A percentile compares a stretch with the other conserved stretches of the same genome.
Evolutionary conservation across 2,888 invertebrate species (phyloP).

Genomic region (Hypercompe scribonia): DNA sequence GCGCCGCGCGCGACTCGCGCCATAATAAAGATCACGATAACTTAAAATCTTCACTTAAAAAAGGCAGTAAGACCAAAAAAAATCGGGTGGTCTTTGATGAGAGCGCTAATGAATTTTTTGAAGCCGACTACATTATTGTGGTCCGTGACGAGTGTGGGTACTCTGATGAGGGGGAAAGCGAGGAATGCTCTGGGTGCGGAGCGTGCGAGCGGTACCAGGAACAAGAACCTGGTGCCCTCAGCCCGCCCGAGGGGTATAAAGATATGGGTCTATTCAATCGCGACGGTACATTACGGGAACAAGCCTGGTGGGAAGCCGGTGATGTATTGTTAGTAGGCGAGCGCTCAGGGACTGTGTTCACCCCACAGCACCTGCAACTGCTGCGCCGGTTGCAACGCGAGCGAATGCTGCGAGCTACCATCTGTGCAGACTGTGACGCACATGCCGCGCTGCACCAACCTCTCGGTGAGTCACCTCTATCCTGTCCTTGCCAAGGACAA

Average conservation of each 20-base stretch:
- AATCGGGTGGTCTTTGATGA: conserved; percentile 96
- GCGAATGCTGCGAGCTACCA: conserved; percentile 85
- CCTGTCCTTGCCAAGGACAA: conserved; percentile 70
- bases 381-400: conserved; percentile 88
- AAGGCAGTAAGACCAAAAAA: conserved; percentile 90
- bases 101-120: conserved; percentile 95
- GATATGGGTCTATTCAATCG: conserved; percentile 91
- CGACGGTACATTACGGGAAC: conserved; percentile 85
- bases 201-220: conserved; percentile 88
- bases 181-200: conserved; percentile 88
- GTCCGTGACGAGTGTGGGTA: conserved; percentile 94
- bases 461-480: conserved; percentile 77
- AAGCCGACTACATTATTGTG: conserved; percentile 96
- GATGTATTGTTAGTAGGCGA: conserved; percentile 87
- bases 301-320: conserved; percentile 86
- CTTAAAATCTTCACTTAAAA: conserved; percentile 92
- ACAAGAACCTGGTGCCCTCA: conserved; percentile 93
- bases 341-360: conserved; percentile 87
- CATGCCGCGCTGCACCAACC: conserved; percentile 81
- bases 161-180: conserved; percentile 93
- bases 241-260: conserved; percentile 97
- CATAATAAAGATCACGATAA: conserved; percentile 89
- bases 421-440: conserved; percentile 83
- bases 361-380: conserved; percentile 89
- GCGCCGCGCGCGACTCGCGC: conserved; percentile 81